Percentiles rank a stretch among this genome's conserved stretches.
Conservation (phyloP, 1,140 invertebrate genomes). For the Eurytemora carolleeae region DNA sequence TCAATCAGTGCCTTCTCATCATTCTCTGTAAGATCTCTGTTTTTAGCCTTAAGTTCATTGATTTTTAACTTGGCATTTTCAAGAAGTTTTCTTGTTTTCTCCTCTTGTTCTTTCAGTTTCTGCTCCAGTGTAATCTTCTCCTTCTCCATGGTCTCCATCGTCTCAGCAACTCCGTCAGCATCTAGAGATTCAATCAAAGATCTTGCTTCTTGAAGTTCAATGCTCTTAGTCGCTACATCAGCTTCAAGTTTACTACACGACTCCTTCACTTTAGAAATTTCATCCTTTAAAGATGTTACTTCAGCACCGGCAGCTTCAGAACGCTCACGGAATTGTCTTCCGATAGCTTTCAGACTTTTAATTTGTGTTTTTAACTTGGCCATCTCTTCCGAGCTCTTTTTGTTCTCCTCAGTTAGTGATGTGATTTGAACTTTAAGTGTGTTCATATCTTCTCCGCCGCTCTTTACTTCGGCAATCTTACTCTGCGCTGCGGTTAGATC, state of each 20-base stretch:
- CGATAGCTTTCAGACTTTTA: background rate
- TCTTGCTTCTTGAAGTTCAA: background rate
- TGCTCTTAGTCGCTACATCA: background rate
- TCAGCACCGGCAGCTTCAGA: background rate
- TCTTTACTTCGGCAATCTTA: too few species aligned
- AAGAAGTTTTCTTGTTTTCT: constrained; percentile 1
- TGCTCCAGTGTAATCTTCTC: constrained; percentile 2
- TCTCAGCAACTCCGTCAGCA: background rate
- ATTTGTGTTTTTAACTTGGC: background rate
- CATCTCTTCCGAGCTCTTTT: too few species aligned
- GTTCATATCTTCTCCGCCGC: too few species aligned
- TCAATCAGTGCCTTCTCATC: background rate
- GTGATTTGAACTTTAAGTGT: too few species aligned
- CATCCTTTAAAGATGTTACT: background rate
- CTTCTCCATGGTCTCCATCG: background rate
- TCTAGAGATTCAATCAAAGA: background rate
- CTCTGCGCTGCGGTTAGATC: too few species aligned
- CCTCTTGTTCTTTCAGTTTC: background rate
- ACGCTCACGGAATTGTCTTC: background rate
- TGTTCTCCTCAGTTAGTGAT: too few species aligned
- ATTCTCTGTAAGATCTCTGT: background rate
- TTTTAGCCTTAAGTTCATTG: background rate
- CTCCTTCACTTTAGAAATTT: background rate
- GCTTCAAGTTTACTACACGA: background rate
- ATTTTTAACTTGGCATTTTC: background rate